phyloP scores from a whole-genome alignment of 2,888 invertebrate species.

The Patella caerulea region DNA sequence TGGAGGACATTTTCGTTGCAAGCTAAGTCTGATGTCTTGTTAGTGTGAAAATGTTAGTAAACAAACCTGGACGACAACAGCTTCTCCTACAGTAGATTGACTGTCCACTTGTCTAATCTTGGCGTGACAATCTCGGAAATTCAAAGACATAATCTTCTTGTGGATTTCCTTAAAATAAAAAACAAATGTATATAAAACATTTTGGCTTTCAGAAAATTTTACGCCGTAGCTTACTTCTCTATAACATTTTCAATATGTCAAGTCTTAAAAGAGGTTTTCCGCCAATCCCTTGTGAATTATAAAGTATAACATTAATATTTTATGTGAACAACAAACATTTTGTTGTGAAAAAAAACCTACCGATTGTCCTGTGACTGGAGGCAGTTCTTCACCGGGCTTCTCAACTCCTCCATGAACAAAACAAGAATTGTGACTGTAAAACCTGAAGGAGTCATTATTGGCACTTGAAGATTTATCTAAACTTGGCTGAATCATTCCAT shows the following conservation, averaged over 20 bases:
- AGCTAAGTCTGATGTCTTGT: too few relatives aligned
- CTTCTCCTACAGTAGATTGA: conserved; percentile 92
- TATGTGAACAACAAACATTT: too few relatives aligned
- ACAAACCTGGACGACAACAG: conserved; percentile 90
- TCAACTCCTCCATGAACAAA: conserved; percentile 95
- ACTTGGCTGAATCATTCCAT: too few relatives aligned
- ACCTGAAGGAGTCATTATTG: conserved; percentile 75
- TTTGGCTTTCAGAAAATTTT: not conserved
- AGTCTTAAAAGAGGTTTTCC: too few relatives aligned
- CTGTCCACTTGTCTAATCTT: conserved; percentile 98
- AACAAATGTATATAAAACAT: not conserved
- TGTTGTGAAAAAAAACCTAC: conserved; percentile 48
- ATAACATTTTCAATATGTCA: too few relatives aligned
- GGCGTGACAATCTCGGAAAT: conserved; percentile 96
- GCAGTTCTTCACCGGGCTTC: conserved; percentile 79
- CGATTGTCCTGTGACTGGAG: conserved; percentile 71
- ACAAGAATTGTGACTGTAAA: conserved; percentile 95
- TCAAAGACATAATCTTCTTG: conserved; percentile 93
- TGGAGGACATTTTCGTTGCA: too few relatives aligned
- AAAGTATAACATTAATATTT: too few relatives aligned
- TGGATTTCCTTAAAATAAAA: conserved; percentile 84
- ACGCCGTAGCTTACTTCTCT: not conserved
- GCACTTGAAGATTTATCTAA: too few relatives aligned
- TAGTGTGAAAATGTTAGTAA: not conserved
- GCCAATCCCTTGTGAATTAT: too few relatives aligned